phyloP scores from a whole-genome alignment of 1,140 invertebrate species.

The Sitodiplosis mosellana region DNA sequence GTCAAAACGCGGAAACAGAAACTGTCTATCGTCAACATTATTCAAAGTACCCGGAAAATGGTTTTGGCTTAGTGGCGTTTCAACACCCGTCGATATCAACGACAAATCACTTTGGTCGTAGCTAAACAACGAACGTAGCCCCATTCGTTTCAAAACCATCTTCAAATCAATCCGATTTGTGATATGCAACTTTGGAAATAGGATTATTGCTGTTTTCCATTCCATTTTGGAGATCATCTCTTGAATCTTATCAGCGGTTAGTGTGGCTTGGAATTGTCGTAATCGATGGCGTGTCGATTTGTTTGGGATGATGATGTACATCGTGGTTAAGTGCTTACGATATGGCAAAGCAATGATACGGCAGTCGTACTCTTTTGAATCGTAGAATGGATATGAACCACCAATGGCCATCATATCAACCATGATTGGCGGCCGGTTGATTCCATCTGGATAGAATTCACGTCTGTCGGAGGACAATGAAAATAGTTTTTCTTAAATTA shows the following conservation, averaged over 20 bases:
- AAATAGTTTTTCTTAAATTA: background rate
- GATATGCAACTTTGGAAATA: slow-evolving; percentile 47
- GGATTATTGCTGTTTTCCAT: slow-evolving; percentile 28
- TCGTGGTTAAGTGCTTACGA: slow-evolving; percentile 36
- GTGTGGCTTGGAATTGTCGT: slow-evolving; percentile 25
- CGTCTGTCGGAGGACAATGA: slow-evolving; percentile 24
- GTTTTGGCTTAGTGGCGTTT: no score
- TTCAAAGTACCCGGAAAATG: no score
- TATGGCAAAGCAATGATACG: slow-evolving; percentile 55
- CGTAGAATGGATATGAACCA: slow-evolving; percentile 16
- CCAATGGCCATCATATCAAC: slow-evolving; percentile 47
- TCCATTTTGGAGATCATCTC: slow-evolving; percentile 29
- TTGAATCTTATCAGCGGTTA: slow-evolving; percentile 32
- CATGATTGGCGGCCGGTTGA: slow-evolving; percentile 25
- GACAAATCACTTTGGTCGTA: slow-evolving; percentile 33
- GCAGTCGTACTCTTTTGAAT: slow-evolving; percentile 21
- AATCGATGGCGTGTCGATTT: slow-evolving; percentile 27
- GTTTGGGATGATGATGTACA: slow-evolving; percentile 51
- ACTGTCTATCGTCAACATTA: no score
- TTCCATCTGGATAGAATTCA: slow-evolving; percentile 29
- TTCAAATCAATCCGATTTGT: slow-evolving; percentile 34
- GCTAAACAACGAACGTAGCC: slow-evolving; percentile 38
- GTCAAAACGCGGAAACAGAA: no score
- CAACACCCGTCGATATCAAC: slow-evolving; percentile 26
- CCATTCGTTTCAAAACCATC: slow-evolving; percentile 30